phyloP scores from a whole-genome alignment of 2,888 invertebrate species.

The Macaria liturata region DNA sequence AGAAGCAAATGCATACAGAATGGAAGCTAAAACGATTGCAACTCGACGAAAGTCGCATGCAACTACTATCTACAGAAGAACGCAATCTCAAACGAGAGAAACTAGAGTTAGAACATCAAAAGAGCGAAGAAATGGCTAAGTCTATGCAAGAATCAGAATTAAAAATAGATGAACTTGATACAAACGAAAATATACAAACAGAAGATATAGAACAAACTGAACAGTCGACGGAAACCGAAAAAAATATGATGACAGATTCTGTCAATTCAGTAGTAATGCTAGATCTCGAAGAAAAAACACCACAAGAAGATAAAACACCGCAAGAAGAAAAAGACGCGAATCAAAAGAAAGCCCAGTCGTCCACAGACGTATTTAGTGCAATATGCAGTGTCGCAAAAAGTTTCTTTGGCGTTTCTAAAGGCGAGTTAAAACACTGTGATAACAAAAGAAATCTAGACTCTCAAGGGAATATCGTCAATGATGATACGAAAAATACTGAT shows the following conservation, averaged over 20 bases:
- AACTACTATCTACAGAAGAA: conserved; percentile 75
- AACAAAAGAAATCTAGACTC: conserved; percentile 61
- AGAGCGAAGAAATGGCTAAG: conserved; percentile 67
- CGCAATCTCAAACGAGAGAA: conserved; percentile 82
- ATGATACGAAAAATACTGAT: conserved; percentile 40
- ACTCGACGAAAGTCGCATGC: conserved; percentile 70
- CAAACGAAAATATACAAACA: conserved; percentile 34
- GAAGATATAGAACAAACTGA: conserved; percentile 10
- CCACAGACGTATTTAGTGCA: conserved; percentile 59
- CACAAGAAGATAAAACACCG: conserved; percentile 33
- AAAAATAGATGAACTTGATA: conserved; percentile 46
- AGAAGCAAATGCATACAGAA: conserved; percentile 78
- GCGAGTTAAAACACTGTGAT: conserved; percentile 51
- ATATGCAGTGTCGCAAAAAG: conserved; percentile 67
- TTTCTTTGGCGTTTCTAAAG: conserved; percentile 57
- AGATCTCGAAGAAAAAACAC: conserved; percentile 35
- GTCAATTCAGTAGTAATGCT: conserved; percentile 32
- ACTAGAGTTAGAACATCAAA: conserved; percentile 70
- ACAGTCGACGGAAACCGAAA: conserved; percentile 9
- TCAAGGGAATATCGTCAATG: conserved; percentile 61
- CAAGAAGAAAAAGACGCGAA: conserved; percentile 39
- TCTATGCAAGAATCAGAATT: conserved; percentile 40
- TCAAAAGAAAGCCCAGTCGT: conserved; percentile 46
- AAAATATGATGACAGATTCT: conserved; percentile 37
- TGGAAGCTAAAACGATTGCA: conserved; percentile 82